Percentiles rank a stretch among this genome's conserved stretches.
These are phyloP conservation scores for Pomatorhinus ruficollis DNA, from an alignment of 2,113 vertebrate species.

Conservation along the genomic window DNA sequence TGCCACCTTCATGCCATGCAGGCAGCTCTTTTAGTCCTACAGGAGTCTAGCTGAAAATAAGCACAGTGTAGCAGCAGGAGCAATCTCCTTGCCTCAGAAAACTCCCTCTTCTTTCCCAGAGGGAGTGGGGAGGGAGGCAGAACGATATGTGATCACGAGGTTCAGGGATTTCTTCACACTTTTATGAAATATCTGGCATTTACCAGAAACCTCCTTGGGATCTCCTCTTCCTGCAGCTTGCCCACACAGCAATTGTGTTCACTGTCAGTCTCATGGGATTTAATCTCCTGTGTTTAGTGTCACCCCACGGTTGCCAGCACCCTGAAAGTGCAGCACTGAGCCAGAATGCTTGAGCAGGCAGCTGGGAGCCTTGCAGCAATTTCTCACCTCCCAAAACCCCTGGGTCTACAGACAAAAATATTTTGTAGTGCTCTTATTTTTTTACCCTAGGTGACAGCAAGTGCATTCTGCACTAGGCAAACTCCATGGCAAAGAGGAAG, in stretches of 20 bases:
- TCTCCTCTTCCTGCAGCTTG: background rate
- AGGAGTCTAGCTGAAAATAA: background rate
- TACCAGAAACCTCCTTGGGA: background rate
- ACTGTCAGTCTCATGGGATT: background rate
- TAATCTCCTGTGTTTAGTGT: background rate
- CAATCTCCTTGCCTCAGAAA: background rate
- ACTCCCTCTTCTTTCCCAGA: background rate
- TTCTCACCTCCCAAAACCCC: background rate
- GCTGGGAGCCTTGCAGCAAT: constrained; percentile 16
- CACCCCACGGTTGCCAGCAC: background rate
- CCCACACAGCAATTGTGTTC: background rate
- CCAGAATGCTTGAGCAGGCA: background rate
- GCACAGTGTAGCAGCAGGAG: background rate
- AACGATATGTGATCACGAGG: background rate
- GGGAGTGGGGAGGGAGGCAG: background rate
- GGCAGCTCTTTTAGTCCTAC: background rate
- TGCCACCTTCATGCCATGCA: background rate
- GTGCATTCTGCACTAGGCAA: background rate
- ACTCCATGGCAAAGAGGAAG: background rate
- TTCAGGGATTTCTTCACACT: background rate
- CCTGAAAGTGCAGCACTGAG: background rate
- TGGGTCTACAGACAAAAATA: background rate
- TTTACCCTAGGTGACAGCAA: background rate
- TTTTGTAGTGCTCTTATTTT: background rate
- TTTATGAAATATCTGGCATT: background rate